Conservation (phyloP, 2,797 vertebrate genomes). For the Varecia variegata region DNA sequence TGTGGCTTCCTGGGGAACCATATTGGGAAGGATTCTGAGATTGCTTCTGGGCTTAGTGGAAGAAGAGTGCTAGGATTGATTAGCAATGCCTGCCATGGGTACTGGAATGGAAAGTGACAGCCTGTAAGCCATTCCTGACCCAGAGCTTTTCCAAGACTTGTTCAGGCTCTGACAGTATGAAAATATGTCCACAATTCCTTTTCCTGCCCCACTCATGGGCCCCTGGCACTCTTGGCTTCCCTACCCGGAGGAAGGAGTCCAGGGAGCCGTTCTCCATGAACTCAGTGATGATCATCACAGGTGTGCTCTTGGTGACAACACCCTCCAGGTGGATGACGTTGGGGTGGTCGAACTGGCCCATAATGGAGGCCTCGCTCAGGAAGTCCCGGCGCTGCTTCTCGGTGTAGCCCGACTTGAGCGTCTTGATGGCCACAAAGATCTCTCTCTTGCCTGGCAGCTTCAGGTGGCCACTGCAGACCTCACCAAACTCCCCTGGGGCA, state of each 20-base stretch:
- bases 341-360: constrained; percentile 99
- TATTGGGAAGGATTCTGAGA: background rate
- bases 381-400: constrained; percentile 98
- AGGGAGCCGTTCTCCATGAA: constrained; percentile 99
- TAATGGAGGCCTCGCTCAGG: constrained; percentile 98
- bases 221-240: constrained; percentile 29
- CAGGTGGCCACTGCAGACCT: constrained; percentile 98
- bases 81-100: background rate
- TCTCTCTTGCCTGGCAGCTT: constrained; percentile 98
- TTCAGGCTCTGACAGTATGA: background rate
- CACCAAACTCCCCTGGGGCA: constrained; percentile 94
- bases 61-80: background rate
- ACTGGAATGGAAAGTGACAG: background rate
- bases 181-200: background rate
- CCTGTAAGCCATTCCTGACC: background rate
- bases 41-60: background rate
- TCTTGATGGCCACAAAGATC: constrained; percentile 99
- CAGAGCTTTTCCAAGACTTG: background rate
- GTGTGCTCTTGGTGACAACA: constrained; percentile 98
- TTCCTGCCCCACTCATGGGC: background rate
- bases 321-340: constrained; percentile 98
- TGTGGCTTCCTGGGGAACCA: background rate
- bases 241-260: constrained; percentile 97
- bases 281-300: constrained; percentile 98
- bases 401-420: constrained; percentile 96